Percentiles rank a stretch among this genome's conserved stretches.
These are phyloP conservation scores for Tragelaphus imberbis DNA, from an alignment of 2,113 vertebrate species.

Conservation along the genomic window DNA sequence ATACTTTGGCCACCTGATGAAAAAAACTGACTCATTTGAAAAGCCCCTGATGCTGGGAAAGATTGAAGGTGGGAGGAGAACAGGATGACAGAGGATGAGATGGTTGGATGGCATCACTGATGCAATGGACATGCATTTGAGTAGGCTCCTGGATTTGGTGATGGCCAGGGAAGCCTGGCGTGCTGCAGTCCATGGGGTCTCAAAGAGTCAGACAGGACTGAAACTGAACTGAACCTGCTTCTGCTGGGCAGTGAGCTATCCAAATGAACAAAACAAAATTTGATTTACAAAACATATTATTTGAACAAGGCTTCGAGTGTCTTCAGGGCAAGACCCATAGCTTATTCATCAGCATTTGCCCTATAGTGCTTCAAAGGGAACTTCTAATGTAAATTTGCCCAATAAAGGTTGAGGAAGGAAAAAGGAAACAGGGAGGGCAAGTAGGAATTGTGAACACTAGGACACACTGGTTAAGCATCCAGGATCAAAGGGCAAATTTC, in stretches of 20 bases:
- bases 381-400: neutral
- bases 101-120: neutral
- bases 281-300: neutral
- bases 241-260: neutral
- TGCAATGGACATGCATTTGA: neutral
- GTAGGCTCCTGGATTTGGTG: neutral
- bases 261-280: neutral
- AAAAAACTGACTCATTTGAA: neutral
- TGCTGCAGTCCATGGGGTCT: neutral
- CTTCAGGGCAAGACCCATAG: neutral
- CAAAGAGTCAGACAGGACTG: neutral
- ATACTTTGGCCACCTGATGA: neutral
- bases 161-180: neutral
- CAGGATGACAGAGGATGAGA: neutral
- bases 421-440: neutral
- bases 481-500: neutral
- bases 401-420: neutral
- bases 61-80: neutral
- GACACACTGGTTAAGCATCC: neutral
- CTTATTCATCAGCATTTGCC: neutral
- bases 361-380: neutral
- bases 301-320: neutral
- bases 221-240: neutral
- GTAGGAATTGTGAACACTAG: neutral
- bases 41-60: neutral